Evolutionary conservation across 2,797 vertebrate species (phyloP).

Genomic region (Malurus splendens): DNA sequence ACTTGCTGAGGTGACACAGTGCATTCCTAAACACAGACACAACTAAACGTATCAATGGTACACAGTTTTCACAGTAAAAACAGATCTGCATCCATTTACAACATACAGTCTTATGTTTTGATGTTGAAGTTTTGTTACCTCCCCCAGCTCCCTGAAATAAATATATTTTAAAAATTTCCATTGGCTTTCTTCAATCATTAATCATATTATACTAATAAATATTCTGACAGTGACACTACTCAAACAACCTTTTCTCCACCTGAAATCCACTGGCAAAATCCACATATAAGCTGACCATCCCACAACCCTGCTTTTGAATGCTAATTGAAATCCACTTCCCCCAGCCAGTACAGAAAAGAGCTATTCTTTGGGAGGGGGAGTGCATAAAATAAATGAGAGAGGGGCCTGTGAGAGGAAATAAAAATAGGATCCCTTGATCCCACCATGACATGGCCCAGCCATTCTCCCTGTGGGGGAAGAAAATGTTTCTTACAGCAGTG

Average conservation of each 20-base stretch:
- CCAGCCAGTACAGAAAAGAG: background rate
- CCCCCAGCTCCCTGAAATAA: background rate
- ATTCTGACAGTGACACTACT: background rate
- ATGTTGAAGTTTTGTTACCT: background rate
- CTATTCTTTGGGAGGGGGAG: background rate
- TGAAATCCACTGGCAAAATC: constrained; percentile 22
- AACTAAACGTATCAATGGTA: background rate
- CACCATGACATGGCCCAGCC: constrained; percentile 27
- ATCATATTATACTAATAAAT: constrained; percentile 12
- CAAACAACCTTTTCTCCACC: constrained; percentile 1
- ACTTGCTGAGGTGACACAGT: fast-evolving
- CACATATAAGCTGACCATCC: background rate
- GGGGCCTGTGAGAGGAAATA: constrained; percentile 24
- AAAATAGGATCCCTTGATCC: constrained; percentile 38
- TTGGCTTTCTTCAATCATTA: background rate
- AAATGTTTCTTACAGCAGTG: constrained; percentile 25
- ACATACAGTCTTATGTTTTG: background rate
- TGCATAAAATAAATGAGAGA: background rate
- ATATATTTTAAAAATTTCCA: background rate
- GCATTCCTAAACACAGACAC: background rate
- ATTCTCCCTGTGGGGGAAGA: constrained; percentile 20
- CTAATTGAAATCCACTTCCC: background rate
- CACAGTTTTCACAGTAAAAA: background rate
- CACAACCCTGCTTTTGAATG: background rate
- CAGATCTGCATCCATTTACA: background rate